phyloP scores from a whole-genome alignment of 2,113 vertebrate genomes.

The Nasalis larvatus region DNA sequence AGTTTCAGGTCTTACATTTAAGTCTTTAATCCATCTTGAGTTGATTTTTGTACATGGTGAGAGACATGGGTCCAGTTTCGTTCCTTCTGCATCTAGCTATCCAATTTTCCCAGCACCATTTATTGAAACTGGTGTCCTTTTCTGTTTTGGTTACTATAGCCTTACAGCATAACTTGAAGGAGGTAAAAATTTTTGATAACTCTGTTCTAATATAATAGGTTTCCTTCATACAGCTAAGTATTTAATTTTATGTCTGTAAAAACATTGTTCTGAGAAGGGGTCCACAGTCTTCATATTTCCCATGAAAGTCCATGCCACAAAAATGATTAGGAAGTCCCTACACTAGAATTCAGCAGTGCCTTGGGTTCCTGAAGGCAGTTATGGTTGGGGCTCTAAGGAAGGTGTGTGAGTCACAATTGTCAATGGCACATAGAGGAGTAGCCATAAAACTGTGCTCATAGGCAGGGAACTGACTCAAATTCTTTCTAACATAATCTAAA shows the following conservation, averaged over 20 bases:
- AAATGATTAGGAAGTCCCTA: background rate
- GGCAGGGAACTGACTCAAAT: background rate
- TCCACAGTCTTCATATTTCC: background rate
- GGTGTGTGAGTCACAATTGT: background rate
- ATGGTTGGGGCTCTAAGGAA: background rate
- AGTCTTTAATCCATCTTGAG: too few relatives aligned
- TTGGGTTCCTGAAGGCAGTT: background rate
- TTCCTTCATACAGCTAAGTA: background rate
- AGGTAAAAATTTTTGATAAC: background rate
- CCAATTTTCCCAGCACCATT: too few relatives aligned
- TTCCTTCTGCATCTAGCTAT: too few relatives aligned
- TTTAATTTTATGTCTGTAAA: constrained; percentile 5
- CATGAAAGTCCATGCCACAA: background rate
- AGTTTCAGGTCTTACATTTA: too few relatives aligned
- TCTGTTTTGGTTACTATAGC: too few relatives aligned
- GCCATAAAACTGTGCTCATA: background rate
- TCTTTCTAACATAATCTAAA: background rate
- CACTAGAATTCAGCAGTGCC: background rate
- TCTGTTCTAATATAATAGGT: background rate
- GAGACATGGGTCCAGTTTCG: too few relatives aligned
- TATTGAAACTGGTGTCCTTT: too few relatives aligned
- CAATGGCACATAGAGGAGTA: background rate
- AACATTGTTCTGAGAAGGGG: background rate
- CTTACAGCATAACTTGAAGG: too few relatives aligned
- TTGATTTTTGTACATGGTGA: too few relatives aligned